These are phyloP conservation scores for Polia nebulosa DNA, from an alignment of 2,888 invertebrate species.

Conservation along the genomic window DNA sequence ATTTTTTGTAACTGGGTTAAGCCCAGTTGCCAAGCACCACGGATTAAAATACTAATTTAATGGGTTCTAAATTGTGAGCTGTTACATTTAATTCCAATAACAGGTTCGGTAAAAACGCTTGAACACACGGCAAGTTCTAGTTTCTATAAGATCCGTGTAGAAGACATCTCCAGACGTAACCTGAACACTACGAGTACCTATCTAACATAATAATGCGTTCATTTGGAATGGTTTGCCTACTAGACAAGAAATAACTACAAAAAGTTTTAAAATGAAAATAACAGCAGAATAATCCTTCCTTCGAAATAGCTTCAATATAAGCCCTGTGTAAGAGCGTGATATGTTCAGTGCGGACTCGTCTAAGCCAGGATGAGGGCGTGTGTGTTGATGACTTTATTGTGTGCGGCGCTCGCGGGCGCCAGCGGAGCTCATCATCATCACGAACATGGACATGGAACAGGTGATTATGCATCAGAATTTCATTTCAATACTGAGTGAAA, in stretches of 20 bases:
- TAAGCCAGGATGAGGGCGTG: constrained; percentile 21
- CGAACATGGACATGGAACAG: constrained; percentile 13
- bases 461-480: constrained; percentile 3
- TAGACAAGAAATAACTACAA: constrained; percentile 18
- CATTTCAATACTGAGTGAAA: too few species aligned
- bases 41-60: not conserved
- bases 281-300: constrained; percentile 3
- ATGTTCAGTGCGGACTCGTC: constrained; percentile 8
- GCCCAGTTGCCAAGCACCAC: not conserved
- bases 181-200: too few species aligned
- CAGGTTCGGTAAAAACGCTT: not conserved
- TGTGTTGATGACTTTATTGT: constrained; percentile 15
- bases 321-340: not conserved
- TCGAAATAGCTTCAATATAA: constrained; percentile 14
- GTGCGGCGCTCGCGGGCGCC: constrained; percentile 38
- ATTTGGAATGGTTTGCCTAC: too few species aligned
- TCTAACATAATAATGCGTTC: too few species aligned
- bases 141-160: too few species aligned
- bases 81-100: not conserved
- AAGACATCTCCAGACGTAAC: too few species aligned
- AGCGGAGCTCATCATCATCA: constrained; percentile 20
- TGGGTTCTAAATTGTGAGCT: not conserved
- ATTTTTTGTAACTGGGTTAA: too few species aligned
- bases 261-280: constrained; percentile 1
- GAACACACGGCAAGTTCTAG: too few species aligned